phyloP scores from a whole-genome alignment of 2,797 vertebrate species.

The Atherinosoma microstoma region DNA sequence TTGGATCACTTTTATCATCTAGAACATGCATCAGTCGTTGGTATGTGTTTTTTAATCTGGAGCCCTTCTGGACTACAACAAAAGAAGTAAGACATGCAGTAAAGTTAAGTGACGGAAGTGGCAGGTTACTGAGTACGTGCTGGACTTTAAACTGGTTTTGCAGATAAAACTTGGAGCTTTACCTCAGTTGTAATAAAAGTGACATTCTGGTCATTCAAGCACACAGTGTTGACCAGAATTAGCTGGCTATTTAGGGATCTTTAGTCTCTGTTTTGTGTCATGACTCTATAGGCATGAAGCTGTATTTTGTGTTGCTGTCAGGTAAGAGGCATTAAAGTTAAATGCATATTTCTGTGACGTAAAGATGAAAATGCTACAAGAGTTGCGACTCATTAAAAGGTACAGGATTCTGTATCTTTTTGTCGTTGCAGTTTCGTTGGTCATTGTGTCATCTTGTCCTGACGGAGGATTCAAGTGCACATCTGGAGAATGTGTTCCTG shows the following conservation, averaged over 20 bases:
- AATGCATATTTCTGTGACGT: constrained; percentile 2
- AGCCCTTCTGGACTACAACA: not conserved
- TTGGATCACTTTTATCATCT: not conserved
- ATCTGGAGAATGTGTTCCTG: constrained; percentile 51
- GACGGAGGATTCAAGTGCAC: constrained; percentile 55
- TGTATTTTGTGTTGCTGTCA: constrained; percentile 58
- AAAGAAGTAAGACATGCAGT: not conserved
- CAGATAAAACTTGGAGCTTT: constrained; percentile 54
- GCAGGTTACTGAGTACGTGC: constrained; percentile 38
- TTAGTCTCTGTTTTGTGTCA: constrained; percentile 7
- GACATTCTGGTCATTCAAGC: constrained; percentile 15
- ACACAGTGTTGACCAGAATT: constrained; percentile 16
- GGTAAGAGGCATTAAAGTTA: constrained; percentile 66
- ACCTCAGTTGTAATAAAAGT: constrained; percentile 39
- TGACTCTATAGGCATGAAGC: constrained; percentile 67
- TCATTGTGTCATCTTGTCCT: constrained; percentile 38
- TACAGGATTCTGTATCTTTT: not conserved
- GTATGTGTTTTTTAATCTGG: not conserved
- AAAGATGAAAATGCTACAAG: not conserved
- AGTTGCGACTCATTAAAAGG: not conserved
- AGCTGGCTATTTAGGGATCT: not conserved
- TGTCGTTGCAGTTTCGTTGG: constrained; percentile 47
- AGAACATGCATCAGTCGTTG: not conserved
- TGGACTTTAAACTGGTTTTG: constrained; percentile 74
- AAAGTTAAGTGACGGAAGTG: constrained; percentile 37